Base-by-base conservation (phyloP, 2,113 vertebrate genomes). In the Tragelaphus strepsiceros region DNA sequence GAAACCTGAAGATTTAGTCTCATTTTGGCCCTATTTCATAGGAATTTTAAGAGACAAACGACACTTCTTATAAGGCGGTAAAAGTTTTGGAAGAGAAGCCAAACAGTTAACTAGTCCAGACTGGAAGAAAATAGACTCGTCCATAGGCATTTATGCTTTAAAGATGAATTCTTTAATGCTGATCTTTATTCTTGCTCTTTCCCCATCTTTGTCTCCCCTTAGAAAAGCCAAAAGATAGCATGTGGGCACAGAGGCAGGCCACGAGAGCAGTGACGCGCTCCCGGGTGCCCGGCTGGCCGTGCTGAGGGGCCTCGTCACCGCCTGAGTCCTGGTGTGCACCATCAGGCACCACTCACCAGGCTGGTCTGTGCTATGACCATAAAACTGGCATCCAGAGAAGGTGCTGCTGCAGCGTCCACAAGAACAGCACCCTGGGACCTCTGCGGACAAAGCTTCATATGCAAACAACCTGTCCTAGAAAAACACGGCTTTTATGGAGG, bases 1-100 rank as follows among this genome's bases (percentile, higher is more conserved):
- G 97, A 98, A 98, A 98, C 90, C 58, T 97, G 80, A 97, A 83
- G 86, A 58, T 91, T 89, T 91, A 5, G 15, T 87, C 96, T 98
- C 97, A 98, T 83, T 98, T 91, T 94, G 98, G 97, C 97, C 58
- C 39, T 28, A 80, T 96, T 98, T 97, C 56, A 96, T 56, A 97
- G 88, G 86, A 86, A 96, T 96, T 97, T 95, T 94, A 96, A 96
- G 64, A 94, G 77, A 93, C 6, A 13, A 98, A 92, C 26, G 74
- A 91, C 61, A 94, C 30, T 83, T 91, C 88, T 96, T 39, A 59
- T 15, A 84, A 74, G 78, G 13, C 13, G 64, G 83, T 82, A 94
- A 88, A 96, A 80, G 92, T 92, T 78, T 46, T 59, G 80, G 43
- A 90, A 49, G 6, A 56, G 58, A 81, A 97, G 62, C 80, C 97